Conservation (phyloP, 2,888 invertebrate genomes). For the Dexiosoma caninum region DNA sequence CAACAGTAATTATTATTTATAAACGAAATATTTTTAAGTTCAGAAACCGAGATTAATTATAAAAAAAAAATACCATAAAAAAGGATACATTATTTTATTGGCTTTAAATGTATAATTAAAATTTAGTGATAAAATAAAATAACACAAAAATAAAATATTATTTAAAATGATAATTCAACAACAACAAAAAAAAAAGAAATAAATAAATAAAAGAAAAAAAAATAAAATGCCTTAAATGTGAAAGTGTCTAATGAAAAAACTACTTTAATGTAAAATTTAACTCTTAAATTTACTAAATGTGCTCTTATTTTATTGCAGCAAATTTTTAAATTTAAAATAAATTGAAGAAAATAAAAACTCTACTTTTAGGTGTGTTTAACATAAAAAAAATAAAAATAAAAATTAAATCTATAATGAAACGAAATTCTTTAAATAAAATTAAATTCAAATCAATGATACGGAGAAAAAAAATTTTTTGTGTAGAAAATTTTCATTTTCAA, state of each 20-base stretch:
- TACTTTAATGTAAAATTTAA: constrained; percentile 43
- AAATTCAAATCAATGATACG: constrained; percentile 22
- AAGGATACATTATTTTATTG: constrained; percentile 31
- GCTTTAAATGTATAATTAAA: constrained; percentile 54
- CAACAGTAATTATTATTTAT: constrained; percentile 64
- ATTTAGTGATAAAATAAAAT: constrained; percentile 68
- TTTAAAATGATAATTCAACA: constrained; percentile 64
- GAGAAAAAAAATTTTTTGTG: too few relatives aligned
- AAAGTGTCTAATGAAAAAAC: constrained; percentile 66
- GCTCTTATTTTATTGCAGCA: constrained; percentile 57
- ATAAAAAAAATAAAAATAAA: too few relatives aligned
- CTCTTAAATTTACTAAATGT: constrained; percentile 58
- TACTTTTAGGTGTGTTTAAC: constrained; percentile 47
- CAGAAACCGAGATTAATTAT: constrained; percentile 49
- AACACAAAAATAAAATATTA: constrained; percentile 64
- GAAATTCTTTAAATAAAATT: constrained; percentile 8
- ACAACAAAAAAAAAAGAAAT: constrained; percentile 48
- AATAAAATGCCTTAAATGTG: constrained; percentile 57
- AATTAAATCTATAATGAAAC: too few relatives aligned
- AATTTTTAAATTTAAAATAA: constrained; percentile 18
- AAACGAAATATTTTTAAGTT: constrained; percentile 52
- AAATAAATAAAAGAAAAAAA: constrained; percentile 10
- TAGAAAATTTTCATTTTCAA: constrained; percentile 19
- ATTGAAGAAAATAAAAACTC: constrained; percentile 35
- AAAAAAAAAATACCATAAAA: constrained; percentile 24